Percentiles rank a stretch among this genome's conserved stretches.
These are phyloP conservation scores for Mesorhabditis belari DNA, from an alignment of 2,888 invertebrate genomes.

Conservation along the genomic window DNA sequence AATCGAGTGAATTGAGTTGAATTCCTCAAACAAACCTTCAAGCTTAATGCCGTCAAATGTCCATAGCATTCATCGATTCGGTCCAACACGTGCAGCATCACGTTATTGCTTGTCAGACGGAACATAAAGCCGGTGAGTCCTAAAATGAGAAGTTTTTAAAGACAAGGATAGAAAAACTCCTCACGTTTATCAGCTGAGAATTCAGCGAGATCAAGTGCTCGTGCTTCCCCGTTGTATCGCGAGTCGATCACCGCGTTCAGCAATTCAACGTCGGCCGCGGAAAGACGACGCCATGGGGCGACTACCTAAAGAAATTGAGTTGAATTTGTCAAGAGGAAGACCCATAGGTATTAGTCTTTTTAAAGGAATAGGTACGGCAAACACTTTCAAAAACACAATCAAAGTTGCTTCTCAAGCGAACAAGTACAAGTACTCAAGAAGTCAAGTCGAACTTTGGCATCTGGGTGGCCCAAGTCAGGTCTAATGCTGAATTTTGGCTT, in stretches of 20 bases:
- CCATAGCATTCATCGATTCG: slow-evolving; percentile 37
- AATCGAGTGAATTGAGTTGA: not conserved
- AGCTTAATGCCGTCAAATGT: slow-evolving; percentile 31
- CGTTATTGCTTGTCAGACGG: slow-evolving; percentile 39
- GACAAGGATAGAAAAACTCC: not conserved
- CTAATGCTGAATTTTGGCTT: too few relatives aligned
- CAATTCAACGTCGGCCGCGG: slow-evolving; percentile 15
- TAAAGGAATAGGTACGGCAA: too few relatives aligned
- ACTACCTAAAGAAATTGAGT: not conserved
- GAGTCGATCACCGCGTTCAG: slow-evolving; percentile 34
- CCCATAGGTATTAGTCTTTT: too few relatives aligned
- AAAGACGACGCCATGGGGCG: slow-evolving; percentile 24
- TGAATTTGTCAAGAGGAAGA: too few relatives aligned
- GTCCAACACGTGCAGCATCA: slow-evolving; percentile 41
- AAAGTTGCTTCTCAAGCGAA: too few relatives aligned
- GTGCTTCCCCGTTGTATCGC: slow-evolving; percentile 28
- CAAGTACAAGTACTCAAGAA: too few relatives aligned
- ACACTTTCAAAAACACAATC: too few relatives aligned
- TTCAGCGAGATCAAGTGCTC: slow-evolving; percentile 39
- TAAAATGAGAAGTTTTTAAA: slow-evolving; percentile 17
- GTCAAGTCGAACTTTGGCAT: too few relatives aligned
- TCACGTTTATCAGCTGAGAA: slow-evolving; percentile 34
- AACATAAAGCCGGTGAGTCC: slow-evolving; percentile 19
- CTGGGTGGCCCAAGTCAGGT: too few relatives aligned
- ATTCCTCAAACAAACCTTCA: slow-evolving; percentile 21